These are phyloP conservation scores for Diaprepes abbreviatus DNA, from an alignment of 2,888 invertebrate genomes.

Conservation along the genomic window DNA sequence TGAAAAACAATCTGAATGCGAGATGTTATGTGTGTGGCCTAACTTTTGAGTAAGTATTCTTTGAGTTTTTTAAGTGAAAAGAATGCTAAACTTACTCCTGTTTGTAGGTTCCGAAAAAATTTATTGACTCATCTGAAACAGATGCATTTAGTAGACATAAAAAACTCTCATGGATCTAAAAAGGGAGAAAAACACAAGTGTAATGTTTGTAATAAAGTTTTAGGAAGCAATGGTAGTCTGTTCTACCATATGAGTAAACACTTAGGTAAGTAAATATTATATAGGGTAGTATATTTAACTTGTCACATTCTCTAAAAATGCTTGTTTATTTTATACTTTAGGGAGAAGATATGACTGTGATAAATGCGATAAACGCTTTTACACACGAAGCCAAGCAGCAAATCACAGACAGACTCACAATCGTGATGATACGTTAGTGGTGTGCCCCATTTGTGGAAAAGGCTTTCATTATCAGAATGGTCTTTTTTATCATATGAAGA, in stretches of 20 bases:
- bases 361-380: constrained; percentile 40
- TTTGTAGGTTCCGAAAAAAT: constrained; percentile 13
- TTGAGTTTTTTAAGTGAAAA: too few relatives aligned
- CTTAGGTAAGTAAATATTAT: constrained; percentile 22
- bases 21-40: constrained; percentile 35
- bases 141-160: constrained; percentile 13
- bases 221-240: constrained; percentile 10
- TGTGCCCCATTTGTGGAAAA: constrained; percentile 49
- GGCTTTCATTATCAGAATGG: constrained; percentile 48
- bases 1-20: constrained; percentile 17
- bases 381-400: constrained; percentile 20
- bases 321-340: constrained; percentile 11
- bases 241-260: constrained; percentile 42
- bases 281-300: too few relatives aligned
- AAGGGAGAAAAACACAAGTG: constrained; percentile 21
- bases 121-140: constrained; percentile 21
- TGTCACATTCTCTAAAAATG: too few relatives aligned
- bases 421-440: constrained; percentile 25
- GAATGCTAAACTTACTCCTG: too few relatives aligned
- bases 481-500: constrained; percentile 54
- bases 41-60: constrained; percentile 23
- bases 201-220: constrained; percentile 24
- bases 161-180: not conserved
- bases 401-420: constrained; percentile 40
- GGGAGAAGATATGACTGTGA: constrained; percentile 36